These are phyloP conservation scores for Oegoconia quadripuncta DNA, from an alignment of 2,888 invertebrate species.

Conservation along the genomic window DNA sequence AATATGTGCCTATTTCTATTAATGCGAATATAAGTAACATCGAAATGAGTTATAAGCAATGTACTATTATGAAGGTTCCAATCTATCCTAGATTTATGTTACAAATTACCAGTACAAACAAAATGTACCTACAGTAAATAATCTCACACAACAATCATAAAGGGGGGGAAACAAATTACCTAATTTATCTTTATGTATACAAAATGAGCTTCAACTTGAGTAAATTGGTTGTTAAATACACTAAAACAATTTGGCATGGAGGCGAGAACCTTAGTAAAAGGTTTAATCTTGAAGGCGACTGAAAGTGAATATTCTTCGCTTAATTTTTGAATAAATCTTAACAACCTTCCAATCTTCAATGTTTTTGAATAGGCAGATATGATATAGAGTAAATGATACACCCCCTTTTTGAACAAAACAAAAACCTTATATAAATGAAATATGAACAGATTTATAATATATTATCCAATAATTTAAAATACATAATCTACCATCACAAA, in stretches of 20 bases:
- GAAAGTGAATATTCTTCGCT: conserved; percentile 43
- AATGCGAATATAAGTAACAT: conserved; percentile 13
- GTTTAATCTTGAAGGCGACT: conserved; percentile 52
- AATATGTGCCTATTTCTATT: conserved; percentile 13
- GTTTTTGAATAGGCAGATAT: conserved; percentile 21
- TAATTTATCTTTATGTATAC: conserved; percentile 64
- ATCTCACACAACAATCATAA: conserved; percentile 43
- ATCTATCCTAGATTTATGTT: conserved; percentile 33
- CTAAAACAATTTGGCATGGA: conserved; percentile 61
- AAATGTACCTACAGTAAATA: conserved; percentile 40
- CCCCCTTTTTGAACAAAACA: too few species aligned
- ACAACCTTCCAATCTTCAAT: conserved; percentile 27
- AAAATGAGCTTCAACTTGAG: conserved; percentile 60
- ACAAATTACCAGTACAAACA: conserved; percentile 33
- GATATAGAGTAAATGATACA: conserved; percentile 16
- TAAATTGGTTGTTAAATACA: conserved; percentile 61
- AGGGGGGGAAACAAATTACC: conserved; percentile 58
- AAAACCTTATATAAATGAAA: too few species aligned
- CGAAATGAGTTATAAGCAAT: conserved; percentile 21
- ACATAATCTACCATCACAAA: too few species aligned
- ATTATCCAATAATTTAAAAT: too few species aligned
- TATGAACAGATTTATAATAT: too few species aligned
- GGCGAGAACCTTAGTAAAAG: conserved; percentile 55
- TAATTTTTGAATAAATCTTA: conserved; percentile 56
- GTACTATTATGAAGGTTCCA: conserved; percentile 20